phyloP scores from a whole-genome alignment of 2,113 vertebrate genomes.

The Stigmatopora nigra region DNA sequence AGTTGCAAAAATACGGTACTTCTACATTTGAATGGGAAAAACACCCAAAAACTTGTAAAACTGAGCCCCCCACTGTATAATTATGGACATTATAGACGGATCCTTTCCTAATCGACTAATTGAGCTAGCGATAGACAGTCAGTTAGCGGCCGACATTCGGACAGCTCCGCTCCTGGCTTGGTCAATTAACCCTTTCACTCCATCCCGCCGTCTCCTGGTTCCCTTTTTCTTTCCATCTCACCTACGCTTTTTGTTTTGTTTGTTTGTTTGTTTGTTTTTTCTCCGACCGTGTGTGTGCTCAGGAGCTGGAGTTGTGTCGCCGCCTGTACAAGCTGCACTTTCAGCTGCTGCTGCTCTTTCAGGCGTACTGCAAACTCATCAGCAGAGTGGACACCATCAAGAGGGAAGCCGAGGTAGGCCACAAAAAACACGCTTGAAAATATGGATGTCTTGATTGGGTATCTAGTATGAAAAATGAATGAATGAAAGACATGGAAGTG shows the following conservation, averaged over 20 bases:
- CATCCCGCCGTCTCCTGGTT: slow-evolving; percentile 9
- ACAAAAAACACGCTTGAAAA: neutral
- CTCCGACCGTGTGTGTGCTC: slow-evolving; percentile 15
- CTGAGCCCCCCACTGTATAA: slow-evolving; percentile 6
- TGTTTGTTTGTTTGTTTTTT: no score
- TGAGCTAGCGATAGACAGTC: slow-evolving; percentile 20
- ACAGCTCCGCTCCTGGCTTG: slow-evolving; percentile 13
- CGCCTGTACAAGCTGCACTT: slow-evolving; percentile 96
- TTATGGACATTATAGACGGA: slow-evolving; percentile 6
- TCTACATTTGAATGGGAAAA: no score
- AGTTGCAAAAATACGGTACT: no score
- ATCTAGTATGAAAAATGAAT: no score
- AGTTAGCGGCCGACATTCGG: slow-evolving; percentile 16
- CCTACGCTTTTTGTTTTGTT: neutral
- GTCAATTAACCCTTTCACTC: slow-evolving; percentile 52
- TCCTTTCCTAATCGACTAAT: slow-evolving; percentile 38
- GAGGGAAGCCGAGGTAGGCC: slow-evolving; percentile 87
- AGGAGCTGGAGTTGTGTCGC: slow-evolving; percentile 96
- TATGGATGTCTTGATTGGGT: no score
- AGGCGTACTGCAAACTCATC: slow-evolving; percentile 97
- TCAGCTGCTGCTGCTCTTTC: slow-evolving; percentile 95
- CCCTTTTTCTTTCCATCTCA: slow-evolving; percentile 13
- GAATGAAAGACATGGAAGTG: no score
- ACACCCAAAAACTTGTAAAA: neutral
- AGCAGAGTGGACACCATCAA: slow-evolving; percentile 88